phyloP scores from a whole-genome alignment of 1,140 invertebrate genomes.

The Zaprionus camerounensis region DNA sequence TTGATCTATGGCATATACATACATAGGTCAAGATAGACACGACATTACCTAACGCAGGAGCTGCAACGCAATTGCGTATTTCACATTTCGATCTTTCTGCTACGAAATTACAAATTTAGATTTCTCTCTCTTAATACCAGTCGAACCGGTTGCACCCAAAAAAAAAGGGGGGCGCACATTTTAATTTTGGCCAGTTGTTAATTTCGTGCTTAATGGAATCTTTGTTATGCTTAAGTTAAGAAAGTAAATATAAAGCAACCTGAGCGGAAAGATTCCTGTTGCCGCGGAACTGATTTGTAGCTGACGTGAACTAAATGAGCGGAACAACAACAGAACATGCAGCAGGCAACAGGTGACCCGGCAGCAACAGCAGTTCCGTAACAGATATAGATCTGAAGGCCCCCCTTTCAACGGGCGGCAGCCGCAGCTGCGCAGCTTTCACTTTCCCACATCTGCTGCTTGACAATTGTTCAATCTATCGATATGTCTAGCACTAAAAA shows the following conservation, averaged over 20 bases:
- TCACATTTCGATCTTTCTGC: neutral
- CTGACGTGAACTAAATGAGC: conserved; percentile 24
- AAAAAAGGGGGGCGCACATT: conserved; percentile 6
- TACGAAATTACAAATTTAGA: neutral
- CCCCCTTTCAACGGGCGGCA: neutral
- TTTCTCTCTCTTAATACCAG: neutral
- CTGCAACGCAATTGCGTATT: neutral
- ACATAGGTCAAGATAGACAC: conserved; percentile 12
- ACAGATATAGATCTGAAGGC: conserved; percentile 25
- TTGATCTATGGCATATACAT: conserved; percentile 6
- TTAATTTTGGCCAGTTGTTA: conserved; percentile 40
- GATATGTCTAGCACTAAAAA: conserved; percentile 33
- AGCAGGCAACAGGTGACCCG: conserved; percentile 33
- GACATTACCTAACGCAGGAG: neutral
- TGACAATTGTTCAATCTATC: conserved; percentile 21
- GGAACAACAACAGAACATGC: conserved; percentile 17
- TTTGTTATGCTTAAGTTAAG: conserved; percentile 30
- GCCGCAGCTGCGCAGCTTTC: conserved; percentile 29
- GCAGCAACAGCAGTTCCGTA: conserved; percentile 60
- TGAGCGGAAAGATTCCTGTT: conserved; percentile 21
- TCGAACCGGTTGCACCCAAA: conserved; percentile 15
- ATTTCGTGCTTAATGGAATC: conserved; percentile 34
- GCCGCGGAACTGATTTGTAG: conserved; percentile 51
- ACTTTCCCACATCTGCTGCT: conserved; percentile 41
- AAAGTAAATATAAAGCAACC: conserved; percentile 36